phyloP scores from a whole-genome alignment of 2,888 invertebrate species.

The Mesochorus sp. region DNA sequence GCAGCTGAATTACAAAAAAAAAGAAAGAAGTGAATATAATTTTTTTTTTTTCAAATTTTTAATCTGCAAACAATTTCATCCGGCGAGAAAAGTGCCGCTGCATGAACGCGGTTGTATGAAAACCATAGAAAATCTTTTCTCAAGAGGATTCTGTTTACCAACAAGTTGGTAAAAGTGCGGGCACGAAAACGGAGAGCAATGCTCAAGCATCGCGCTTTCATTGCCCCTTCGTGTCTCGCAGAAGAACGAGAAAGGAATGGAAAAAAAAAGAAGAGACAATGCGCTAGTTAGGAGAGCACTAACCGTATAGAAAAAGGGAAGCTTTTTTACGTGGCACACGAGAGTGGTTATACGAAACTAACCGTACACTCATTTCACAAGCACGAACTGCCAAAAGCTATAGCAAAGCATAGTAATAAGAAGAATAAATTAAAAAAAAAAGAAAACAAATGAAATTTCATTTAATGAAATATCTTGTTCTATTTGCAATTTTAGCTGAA shows the following conservation, averaged over 20 bases:
- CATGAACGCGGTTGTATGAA: no score
- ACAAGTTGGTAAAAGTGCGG: slow-evolving; percentile 17
- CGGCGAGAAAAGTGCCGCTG: slow-evolving; percentile 22
- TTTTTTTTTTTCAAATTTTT: no score
- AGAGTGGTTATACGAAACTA: not conserved
- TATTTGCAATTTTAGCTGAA: no score
- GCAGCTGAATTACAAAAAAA: no score
- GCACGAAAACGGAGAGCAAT: not conserved
- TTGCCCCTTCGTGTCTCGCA: not conserved
- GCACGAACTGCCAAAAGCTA: not conserved
- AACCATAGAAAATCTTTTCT: not conserved
- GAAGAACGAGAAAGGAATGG: not conserved
- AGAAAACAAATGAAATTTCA: no score
- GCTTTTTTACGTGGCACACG: not conserved
- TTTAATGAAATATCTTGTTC: no score
- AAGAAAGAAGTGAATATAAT: no score
- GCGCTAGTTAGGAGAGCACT: no score
- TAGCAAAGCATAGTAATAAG: not conserved
- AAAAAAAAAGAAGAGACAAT: not conserved
- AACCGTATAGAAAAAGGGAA: not conserved
- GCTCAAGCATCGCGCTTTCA: slow-evolving; percentile 8
- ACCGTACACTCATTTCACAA: not conserved
- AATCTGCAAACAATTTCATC: slow-evolving; percentile 45
- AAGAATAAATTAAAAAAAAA: no score
- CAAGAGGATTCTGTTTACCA: slow-evolving; percentile 45